Percentiles rank a stretch among this genome's conserved stretches.
Evolutionary conservation across 35 echinoderm and acorn worm species (phyloP).

Genomic region (Amphiura filiformis): DNA sequence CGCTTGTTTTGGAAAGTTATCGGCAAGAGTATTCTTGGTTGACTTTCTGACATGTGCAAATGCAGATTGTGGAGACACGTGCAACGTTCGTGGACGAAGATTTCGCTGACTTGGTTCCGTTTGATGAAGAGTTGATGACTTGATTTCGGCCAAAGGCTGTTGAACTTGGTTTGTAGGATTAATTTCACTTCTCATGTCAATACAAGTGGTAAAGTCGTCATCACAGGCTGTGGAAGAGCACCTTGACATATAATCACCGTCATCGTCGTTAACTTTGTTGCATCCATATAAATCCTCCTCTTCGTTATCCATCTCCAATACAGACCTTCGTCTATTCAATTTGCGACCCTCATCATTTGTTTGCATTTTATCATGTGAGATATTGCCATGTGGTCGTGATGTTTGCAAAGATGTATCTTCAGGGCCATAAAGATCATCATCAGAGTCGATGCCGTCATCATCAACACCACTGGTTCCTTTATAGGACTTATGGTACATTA

Average conservation of each 20-base stretch:
- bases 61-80: not conserved
- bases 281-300: not conserved
- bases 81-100: not conserved
- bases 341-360: not conserved
- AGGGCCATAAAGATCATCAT: not conserved
- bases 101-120: not conserved
- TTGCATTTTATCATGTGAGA: not conserved
- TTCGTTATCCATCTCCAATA: not conserved
- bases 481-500: too few relatives aligned
- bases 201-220: not conserved
- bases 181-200: not conserved
- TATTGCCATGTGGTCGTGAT: not conserved
- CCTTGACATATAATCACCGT: not conserved
- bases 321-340: not conserved
- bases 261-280: not conserved
- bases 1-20: not conserved
- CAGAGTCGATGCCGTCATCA: not conserved
- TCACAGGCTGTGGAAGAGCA: not conserved
- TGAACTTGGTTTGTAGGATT: not conserved
- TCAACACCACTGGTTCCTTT: too few relatives aligned
- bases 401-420: not conserved
- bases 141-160: not conserved
- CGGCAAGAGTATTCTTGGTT: not conserved
- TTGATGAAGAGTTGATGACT: not conserved
- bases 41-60: not conserved